These are phyloP conservation scores for Diarsia mendica DNA, from an alignment of 2,888 invertebrate species.

Conservation along the genomic window DNA sequence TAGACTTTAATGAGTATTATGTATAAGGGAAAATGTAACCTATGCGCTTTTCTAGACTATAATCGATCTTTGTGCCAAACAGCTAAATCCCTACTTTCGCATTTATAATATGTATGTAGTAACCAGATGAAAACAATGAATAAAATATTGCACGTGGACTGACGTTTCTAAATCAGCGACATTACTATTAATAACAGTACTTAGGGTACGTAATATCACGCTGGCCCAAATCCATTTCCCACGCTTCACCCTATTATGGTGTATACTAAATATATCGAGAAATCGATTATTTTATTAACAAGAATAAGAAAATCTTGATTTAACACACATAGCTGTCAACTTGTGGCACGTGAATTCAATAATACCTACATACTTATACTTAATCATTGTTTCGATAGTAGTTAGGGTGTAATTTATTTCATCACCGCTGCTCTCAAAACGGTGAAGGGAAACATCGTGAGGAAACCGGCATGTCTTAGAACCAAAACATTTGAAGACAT, in stretches of 20 bases:
- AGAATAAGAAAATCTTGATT: slow-evolving; percentile 34
- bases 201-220: neutral
- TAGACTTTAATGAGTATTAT: too few species aligned
- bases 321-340: slow-evolving; percentile 4
- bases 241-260: neutral
- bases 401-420: neutral
- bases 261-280: slow-evolving; percentile 34
- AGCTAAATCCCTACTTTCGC: neutral
- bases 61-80: too few species aligned
- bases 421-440: too few species aligned
- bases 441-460: too few species aligned
- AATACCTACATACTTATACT: too few species aligned
- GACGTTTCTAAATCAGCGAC: neutral
- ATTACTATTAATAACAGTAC: slow-evolving; percentile 4
- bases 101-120: neutral
- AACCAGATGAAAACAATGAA: neutral
- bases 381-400: slow-evolving; percentile 18
- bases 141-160: slow-evolving; percentile 3
- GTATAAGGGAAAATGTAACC: too few species aligned
- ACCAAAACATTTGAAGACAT: too few species aligned
- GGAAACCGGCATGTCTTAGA: too few species aligned
- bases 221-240: slow-evolving; percentile 38
- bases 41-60: too few species aligned
- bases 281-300: slow-evolving; percentile 34
- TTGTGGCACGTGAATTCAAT: neutral